Evolutionary conservation across 2,888 invertebrate genomes (phyloP).

Genomic region (Ophion obscuratus): DNA sequence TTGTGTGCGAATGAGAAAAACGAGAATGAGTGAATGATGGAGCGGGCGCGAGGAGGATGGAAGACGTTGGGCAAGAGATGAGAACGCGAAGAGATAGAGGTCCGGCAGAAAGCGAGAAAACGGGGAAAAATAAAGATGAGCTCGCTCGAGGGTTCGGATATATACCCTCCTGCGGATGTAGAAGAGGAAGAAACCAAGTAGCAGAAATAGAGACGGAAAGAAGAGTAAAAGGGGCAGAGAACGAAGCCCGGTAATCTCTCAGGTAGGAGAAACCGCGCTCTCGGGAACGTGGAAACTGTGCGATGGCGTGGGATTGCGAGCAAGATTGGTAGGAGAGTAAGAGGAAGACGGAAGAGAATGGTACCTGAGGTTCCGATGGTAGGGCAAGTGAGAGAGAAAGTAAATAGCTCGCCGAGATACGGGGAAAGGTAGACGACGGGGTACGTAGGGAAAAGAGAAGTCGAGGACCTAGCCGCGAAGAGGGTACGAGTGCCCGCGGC

Average conservation of each 20-base stretch:
- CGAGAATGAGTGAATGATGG: conserved; percentile 42
- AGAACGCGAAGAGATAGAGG: conserved; percentile 55
- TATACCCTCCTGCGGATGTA: conserved; percentile 35
- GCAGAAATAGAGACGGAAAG: conserved; percentile 59
- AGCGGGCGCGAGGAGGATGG: conserved; percentile 15
- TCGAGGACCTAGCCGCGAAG: conserved; percentile 77
- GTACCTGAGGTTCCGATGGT: conserved; percentile 35
- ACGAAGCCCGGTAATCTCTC: conserved; percentile 66
- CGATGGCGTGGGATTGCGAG: conserved; percentile 64
- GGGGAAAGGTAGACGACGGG: conserved; percentile 65
- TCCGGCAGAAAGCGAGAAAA: conserved; percentile 46
- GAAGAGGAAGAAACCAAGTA: conserved; percentile 52
- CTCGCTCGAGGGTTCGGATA: conserved; percentile 56
- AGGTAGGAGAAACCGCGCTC: conserved; percentile 65
- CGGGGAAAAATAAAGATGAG: conserved; percentile 56
- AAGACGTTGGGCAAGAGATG: conserved; percentile 31
- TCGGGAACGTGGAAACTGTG: conserved; percentile 64
- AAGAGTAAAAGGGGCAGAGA: conserved; percentile 67
- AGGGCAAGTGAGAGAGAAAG: conserved; percentile 62
- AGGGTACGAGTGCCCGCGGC: conserved; percentile 74
- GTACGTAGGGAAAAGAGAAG: conserved; percentile 68
- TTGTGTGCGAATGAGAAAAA: conserved; percentile 40
- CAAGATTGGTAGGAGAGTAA: conserved; percentile 54
- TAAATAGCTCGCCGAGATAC: conserved; percentile 58
- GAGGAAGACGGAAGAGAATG: conserved; percentile 64